Evolutionary conservation across 2,797 vertebrate species (phyloP).

Genomic region (Chromobotia macracanthus): DNA sequence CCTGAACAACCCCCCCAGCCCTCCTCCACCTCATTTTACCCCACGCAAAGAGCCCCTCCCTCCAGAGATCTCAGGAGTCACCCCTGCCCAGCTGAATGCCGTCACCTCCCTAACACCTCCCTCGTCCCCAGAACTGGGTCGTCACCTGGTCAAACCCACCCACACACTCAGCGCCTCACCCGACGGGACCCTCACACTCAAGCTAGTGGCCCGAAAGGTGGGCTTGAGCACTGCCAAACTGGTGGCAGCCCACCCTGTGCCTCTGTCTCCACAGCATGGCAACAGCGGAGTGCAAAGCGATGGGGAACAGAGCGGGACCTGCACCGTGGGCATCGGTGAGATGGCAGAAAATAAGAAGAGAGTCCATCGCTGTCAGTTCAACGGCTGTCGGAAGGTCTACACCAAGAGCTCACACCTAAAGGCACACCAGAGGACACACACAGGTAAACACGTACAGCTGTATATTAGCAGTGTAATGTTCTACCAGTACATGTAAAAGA

Average conservation of each 20-base stretch:
- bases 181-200: conserved; percentile 93
- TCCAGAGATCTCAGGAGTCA: conserved; percentile 73
- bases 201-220: conserved; percentile 92
- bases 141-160: conserved; percentile 91
- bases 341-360: conserved; percentile 97
- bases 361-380: conserved; percentile 98
- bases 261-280: conserved; percentile 65
- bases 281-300: conserved; percentile 77
- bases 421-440: conserved; percentile 98
- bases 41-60: conserved; percentile 76
- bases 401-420: conserved; percentile 99
- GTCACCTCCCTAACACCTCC: conserved; percentile 97
- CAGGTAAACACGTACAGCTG: conserved; percentile 78
- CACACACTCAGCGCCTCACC: conserved; percentile 87
- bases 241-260: conserved; percentile 74
- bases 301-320: conserved; percentile 81
- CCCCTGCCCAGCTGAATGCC: conserved; percentile 94
- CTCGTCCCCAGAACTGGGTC: conserved; percentile 94
- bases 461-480: too few relatives aligned
- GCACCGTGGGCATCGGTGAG: conserved; percentile 70
- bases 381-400: conserved; percentile 98
- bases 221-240: conserved; percentile 84
- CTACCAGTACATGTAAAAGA: too few relatives aligned
- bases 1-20: conserved; percentile 78
- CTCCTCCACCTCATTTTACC: conserved; percentile 79